phyloP scores from a whole-genome alignment of 2,888 invertebrate species.

The Miltochrista miniata region DNA sequence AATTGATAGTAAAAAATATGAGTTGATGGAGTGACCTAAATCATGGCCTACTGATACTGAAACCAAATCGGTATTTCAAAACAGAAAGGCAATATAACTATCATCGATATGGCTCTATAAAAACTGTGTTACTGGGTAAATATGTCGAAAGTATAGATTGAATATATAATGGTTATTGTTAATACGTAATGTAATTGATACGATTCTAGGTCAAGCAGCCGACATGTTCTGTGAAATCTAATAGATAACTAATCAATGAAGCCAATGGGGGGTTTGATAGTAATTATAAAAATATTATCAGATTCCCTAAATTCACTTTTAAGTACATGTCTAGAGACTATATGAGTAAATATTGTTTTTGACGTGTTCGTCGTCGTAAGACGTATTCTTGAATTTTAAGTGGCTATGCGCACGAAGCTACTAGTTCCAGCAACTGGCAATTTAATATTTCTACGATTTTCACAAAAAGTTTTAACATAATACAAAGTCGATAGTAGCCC shows the following conservation, averaged over 20 bases:
- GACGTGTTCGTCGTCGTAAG: too few species aligned
- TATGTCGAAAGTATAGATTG: conserved; percentile 62
- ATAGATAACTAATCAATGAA: conserved; percentile 32
- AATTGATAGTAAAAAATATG: conserved; percentile 1
- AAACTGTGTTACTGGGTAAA: conserved; percentile 62
- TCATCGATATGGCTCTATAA: conserved; percentile 41
- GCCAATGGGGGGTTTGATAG: conserved; percentile 16
- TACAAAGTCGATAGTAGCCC: too few species aligned
- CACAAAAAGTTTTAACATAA: too few species aligned
- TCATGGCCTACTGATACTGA: not conserved
- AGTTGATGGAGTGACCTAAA: conserved; percentile 1
- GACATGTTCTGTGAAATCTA: conserved; percentile 21
- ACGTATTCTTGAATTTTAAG: too few species aligned
- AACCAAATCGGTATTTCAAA: conserved; percentile 31
- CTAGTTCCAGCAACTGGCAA: too few species aligned
- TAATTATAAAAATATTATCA: conserved; percentile 4
- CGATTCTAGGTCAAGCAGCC: conserved; percentile 49
- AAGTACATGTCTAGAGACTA: too few species aligned
- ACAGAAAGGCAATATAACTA: conserved; percentile 19
- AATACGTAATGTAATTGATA: conserved; percentile 52
- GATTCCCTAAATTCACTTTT: too few species aligned
- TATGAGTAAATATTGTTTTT: too few species aligned
- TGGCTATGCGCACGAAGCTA: too few species aligned
- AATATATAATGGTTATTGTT: conserved; percentile 50
- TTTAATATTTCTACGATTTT: too few species aligned